Percentiles rank a stretch among this genome's conserved stretches.
Evolutionary conservation across 2,797 vertebrate species (phyloP).

Genomic region (Esox lucius): DNA sequence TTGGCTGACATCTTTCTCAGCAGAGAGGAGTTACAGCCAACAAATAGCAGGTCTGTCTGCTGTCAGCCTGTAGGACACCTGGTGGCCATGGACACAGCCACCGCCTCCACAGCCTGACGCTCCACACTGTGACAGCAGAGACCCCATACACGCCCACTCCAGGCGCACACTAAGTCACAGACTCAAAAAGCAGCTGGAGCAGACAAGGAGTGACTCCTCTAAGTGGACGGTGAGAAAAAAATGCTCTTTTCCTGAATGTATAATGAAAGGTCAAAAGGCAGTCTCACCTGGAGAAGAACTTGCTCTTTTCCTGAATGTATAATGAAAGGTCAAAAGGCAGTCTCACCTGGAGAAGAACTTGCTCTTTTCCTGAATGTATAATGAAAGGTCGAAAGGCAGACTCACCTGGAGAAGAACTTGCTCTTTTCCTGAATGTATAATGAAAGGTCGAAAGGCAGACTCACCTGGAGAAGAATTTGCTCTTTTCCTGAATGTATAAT

Average conservation of each 20-base stretch:
- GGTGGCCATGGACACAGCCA: slow-evolving; percentile 41
- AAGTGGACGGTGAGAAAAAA: slow-evolving; percentile 61
- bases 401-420: slow-evolving; percentile 73
- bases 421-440: slow-evolving; percentile 68
- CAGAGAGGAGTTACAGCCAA: slow-evolving; percentile 66
- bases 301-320: slow-evolving; percentile 68
- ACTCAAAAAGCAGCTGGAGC: slow-evolving; percentile 59
- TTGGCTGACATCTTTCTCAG: slow-evolving; percentile 67
- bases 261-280: slow-evolving; percentile 68
- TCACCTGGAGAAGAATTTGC: slow-evolving; percentile 73
- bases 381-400: slow-evolving; percentile 67
- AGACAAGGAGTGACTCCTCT: slow-evolving; percentile 63
- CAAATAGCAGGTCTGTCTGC: slow-evolving; percentile 72
- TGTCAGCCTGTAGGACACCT: slow-evolving; percentile 65
- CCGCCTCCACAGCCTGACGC: slow-evolving; percentile 48
- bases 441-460: slow-evolving; percentile 67
- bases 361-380: slow-evolving; percentile 68
- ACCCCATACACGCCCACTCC: slow-evolving; percentile 17
- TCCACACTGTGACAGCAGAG: slow-evolving; percentile 55
- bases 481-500: too few relatives aligned
- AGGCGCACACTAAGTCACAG: slow-evolving; percentile 23
- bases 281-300: slow-evolving; percentile 73
- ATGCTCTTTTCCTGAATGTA: slow-evolving; percentile 67
- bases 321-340: slow-evolving; percentile 67
- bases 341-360: slow-evolving; percentile 73